Evolutionary conservation across 2,888 invertebrate genomes (phyloP), one percentile per base, ranked within the genome.

Genomic region (Drosophila kokeensis): DNA sequence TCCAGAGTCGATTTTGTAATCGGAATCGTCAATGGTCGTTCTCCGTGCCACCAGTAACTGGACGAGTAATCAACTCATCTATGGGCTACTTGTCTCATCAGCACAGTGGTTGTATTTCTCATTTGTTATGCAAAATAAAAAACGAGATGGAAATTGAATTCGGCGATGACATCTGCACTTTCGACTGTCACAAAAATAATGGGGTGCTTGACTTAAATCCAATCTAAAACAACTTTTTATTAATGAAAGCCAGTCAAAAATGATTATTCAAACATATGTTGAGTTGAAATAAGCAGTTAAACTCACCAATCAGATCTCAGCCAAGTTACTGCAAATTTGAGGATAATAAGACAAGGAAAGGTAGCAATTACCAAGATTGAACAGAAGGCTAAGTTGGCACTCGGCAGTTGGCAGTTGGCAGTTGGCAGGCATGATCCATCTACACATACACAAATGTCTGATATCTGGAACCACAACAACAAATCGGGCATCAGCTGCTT

Each of bases 401-500:
- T 52, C 30, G 36, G 13, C n/a, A 42, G 21, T 42, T 8, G 21
- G 50, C 65, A 60, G 54, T 65, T 13, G 36, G 18, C 38, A 40
- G 48, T 48, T 27, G n/a, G 54, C 66, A 59, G 50, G 67, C 69
- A 69, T 87, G 76, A 87, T 87, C 57, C 63, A 50, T 53, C 38
- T 36, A 63, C 59, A 66, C 21, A 55, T 24, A 24, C 55, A 68
- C 34, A 66, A 36, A 64, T 64, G 15, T 29, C 24, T 38, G 4
- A 62, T 53, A 65, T 63, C 42, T 55, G 29, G 62, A 64, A 55
- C 49, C 59, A 61, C 50, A 76, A 71, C 24, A 68, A 52, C 53
- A 49, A 36, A 55, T 58, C 38, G 32, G 40, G 21, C 64, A 77
- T 65, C 84, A 88, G 88, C 85, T 86, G 85, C 79, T 83, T 86